Conservation (phyloP, 1,140 invertebrate species). For the Phymorhynchus buccinoides region DNA sequence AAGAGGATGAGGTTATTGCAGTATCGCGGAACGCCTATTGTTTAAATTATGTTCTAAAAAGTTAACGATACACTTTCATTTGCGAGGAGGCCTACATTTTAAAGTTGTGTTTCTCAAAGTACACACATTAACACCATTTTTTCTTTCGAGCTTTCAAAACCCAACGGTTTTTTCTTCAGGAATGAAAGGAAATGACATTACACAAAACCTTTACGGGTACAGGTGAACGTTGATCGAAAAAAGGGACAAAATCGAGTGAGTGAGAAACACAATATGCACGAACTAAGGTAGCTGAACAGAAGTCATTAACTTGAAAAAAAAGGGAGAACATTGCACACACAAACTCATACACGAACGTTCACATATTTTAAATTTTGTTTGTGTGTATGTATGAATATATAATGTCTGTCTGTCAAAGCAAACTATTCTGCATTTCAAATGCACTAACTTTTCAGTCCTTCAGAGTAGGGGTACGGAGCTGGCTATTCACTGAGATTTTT, state of each 20-base stretch:
- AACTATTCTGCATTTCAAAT: too few relatives aligned
- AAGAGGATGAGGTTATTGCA: neutral
- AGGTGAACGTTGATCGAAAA: neutral
- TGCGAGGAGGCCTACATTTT: neutral
- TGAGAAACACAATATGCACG: too few relatives aligned
- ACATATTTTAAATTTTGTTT: neutral
- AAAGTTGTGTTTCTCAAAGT: neutral
- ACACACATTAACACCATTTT: neutral
- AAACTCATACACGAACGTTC: too few relatives aligned
- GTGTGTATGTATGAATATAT: neutral
- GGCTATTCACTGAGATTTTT: neutral
- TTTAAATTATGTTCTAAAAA: neutral
- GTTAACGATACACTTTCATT: neutral
- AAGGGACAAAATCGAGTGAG: too few relatives aligned
- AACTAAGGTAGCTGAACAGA: too few relatives aligned
- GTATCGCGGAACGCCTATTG: neutral
- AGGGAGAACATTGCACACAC: too few relatives aligned
- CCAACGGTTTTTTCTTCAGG: too few relatives aligned
- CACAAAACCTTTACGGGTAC: too few relatives aligned
- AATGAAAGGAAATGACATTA: too few relatives aligned
- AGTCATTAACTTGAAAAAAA: too few relatives aligned
- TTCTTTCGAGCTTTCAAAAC: neutral
- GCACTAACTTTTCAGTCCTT: neutral
- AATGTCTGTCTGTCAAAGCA: neutral
- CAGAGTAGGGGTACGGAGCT: neutral